Evolutionary conservation across 2,888 invertebrate genomes (phyloP).

Genomic region (Mythimna lalbum): DNA sequence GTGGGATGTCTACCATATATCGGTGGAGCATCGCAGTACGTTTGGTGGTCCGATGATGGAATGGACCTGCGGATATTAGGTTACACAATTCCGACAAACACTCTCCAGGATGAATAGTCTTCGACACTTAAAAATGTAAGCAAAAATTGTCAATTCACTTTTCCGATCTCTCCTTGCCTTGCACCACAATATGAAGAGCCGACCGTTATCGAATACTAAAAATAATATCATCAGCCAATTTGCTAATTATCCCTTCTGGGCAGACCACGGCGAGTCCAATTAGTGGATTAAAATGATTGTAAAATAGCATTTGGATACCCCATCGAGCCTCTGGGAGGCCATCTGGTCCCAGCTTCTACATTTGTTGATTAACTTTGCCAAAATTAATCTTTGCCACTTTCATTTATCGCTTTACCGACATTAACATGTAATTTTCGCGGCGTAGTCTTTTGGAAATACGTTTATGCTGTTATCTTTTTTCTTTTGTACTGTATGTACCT

Average conservation of each 20-base stretch:
- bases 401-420: conserved; percentile 53
- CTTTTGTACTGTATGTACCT: not conserved
- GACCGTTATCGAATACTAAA: conserved; percentile 71
- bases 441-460: conserved; percentile 31
- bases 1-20: too few relatives aligned
- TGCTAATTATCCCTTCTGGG: conserved; percentile 80
- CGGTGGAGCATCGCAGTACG: too few relatives aligned
- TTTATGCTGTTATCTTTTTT: not conserved
- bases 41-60: too few relatives aligned
- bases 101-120: too few relatives aligned
- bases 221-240: conserved; percentile 84
- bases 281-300: conserved; percentile 87
- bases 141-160: not conserved
- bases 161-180: conserved; percentile 25
- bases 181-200: conserved; percentile 49
- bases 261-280: conserved; percentile 74
- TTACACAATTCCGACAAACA: too few relatives aligned
- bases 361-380: conserved; percentile 80
- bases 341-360: conserved; percentile 77
- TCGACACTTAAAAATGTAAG: not conserved
- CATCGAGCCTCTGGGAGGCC: conserved; percentile 74
- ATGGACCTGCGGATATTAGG: too few relatives aligned
- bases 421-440: conserved; percentile 46
- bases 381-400: conserved; percentile 64
- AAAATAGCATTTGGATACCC: conserved; percentile 80